Evolutionary conservation across 2,113 vertebrate genomes (phyloP).

Genomic region (Lasiurus borealis): DNA sequence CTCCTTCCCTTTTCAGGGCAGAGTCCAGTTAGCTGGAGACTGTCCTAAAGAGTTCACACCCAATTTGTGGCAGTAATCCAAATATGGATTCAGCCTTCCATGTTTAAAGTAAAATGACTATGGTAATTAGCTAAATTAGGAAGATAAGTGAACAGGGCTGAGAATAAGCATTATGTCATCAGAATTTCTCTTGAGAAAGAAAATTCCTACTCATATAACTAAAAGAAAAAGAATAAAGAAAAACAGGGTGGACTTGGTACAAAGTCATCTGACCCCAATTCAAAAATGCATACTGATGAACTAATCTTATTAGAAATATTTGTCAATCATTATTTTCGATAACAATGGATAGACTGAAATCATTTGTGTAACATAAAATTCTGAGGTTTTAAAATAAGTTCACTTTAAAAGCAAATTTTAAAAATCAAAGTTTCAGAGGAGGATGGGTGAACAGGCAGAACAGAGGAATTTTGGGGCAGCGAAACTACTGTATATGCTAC

Average conservation of each 20-base stretch:
- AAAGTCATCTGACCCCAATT: neutral
- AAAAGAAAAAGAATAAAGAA: neutral
- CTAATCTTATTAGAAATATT: neutral
- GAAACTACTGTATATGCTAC: neutral
- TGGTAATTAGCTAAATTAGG: neutral
- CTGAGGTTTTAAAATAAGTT: neutral
- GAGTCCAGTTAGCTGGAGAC: neutral
- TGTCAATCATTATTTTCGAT: neutral
- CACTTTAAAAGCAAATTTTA: neutral
- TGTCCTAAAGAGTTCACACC: neutral
- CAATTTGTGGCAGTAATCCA: neutral
- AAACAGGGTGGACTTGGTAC: neutral
- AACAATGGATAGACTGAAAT: neutral
- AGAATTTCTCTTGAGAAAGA: neutral
- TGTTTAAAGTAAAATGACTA: neutral
- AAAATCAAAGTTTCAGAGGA: conserved; percentile 3
- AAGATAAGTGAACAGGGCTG: neutral
- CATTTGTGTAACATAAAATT: neutral
- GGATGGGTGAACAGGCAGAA: neutral
- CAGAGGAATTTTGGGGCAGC: neutral
- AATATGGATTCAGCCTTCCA: neutral
- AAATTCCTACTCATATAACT: neutral
- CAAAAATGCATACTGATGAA: neutral
- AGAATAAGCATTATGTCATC: neutral
- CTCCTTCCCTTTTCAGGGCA: neutral